Evolutionary conservation across 1,140 invertebrate species (phyloP).

Genomic region (Brachionus paranguensis): DNA sequence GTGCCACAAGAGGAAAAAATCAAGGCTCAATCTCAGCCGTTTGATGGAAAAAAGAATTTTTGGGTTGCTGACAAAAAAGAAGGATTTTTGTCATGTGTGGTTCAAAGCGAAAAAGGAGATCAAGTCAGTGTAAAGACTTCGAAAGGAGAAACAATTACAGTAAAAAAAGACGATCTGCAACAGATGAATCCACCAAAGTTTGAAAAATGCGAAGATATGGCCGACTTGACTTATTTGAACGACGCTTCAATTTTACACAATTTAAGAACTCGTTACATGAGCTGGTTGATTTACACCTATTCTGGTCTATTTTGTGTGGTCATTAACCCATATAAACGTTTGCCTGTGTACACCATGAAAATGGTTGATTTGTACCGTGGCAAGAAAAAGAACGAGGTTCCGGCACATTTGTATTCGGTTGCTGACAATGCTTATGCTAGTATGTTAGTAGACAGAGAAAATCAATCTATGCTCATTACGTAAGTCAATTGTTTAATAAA

Average conservation of each 20-base stretch:
- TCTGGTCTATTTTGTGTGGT: constrained; percentile 99
- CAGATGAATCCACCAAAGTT: constrained; percentile 99
- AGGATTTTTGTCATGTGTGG: constrained; percentile 90
- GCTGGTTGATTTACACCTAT: constrained; percentile 98
- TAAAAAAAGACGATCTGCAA: constrained; percentile 92
- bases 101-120: constrained; percentile 95
- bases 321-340: constrained; percentile 99
- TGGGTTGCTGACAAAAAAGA: constrained; percentile 97
- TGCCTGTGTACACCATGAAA: constrained; percentile 93
- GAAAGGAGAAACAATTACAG: constrained; percentile 59
- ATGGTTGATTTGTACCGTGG: constrained; percentile 95
- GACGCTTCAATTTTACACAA: constrained; percentile 98
- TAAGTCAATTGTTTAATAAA: constrained; percentile 51
- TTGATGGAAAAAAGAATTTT: constrained; percentile 98
- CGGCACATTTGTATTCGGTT: constrained; percentile 98
- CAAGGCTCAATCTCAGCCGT: constrained; percentile 76
- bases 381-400: constrained; percentile 97
- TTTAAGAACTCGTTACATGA: constrained; percentile 93
- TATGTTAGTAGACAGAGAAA: constrained; percentile 68
- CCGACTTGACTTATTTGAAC: constrained; percentile 99
- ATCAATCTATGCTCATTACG: constrained; percentile 58
- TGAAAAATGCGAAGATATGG: constrained; percentile 99
- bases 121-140: constrained; percentile 76
- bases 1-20: constrained; percentile 33
- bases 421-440: constrained; percentile 99